Evolutionary conservation across 2,797 vertebrate species (phyloP).

Genomic region (Thaleichthys pacificus): DNA sequence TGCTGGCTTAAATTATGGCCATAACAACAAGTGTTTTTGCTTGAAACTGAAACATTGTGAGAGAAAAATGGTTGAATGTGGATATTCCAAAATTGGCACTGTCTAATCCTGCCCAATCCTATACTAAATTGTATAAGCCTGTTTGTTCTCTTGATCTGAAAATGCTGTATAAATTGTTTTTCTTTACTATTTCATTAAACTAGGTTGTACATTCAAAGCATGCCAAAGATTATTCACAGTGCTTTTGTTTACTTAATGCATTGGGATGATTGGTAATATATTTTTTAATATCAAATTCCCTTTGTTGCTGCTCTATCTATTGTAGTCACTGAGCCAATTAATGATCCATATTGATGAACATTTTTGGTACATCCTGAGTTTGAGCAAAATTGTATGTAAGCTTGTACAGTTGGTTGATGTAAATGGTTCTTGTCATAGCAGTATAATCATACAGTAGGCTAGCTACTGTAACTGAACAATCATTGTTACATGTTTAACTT

Average conservation of each 20-base stretch:
- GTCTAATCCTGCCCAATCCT: not conserved
- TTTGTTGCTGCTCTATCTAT: conserved; percentile 29
- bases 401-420: conserved; percentile 36
- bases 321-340: conserved; percentile 52
- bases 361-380: conserved; percentile 1
- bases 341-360: not conserved
- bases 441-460: conserved; percentile 19
- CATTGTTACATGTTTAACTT: conserved; percentile 39
- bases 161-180: too few species aligned
- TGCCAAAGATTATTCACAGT: conserved; percentile 60
- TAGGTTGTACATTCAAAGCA: conserved; percentile 47
- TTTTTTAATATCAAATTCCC: not conserved
- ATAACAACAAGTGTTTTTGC: not conserved
- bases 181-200: conserved; percentile 48
- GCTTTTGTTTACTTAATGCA: conserved; percentile 16
- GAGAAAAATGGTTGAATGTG: not conserved
- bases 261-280: conserved; percentile 22
- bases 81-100: not conserved
- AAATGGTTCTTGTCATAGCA: conserved; percentile 35
- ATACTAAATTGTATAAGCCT: too few species aligned
- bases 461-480: conserved; percentile 33
- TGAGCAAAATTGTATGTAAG: conserved; percentile 15
- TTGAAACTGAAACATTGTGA: not conserved
- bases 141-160: too few species aligned
- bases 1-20: too few species aligned